Evolutionary conservation across 2,888 invertebrate species (phyloP).

Genomic region (Trachelus iudaicus): DNA sequence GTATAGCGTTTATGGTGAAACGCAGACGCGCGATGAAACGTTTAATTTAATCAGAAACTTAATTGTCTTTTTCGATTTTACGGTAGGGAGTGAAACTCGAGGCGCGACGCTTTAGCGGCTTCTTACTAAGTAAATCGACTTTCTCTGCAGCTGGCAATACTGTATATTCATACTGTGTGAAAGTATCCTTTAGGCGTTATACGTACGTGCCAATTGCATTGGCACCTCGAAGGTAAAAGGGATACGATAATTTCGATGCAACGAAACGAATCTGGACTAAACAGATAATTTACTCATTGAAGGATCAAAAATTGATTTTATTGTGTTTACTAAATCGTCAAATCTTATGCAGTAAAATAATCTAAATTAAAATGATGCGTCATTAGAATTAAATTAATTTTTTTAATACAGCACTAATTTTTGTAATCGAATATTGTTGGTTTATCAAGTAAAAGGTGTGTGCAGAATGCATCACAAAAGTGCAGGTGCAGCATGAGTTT

Average conservation of each 20-base stretch:
- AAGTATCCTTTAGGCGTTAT: neutral
- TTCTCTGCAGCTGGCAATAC: neutral
- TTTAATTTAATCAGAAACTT: neutral
- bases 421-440: neutral
- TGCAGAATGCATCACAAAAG: neutral
- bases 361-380: neutral
- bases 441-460: neutral
- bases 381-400: neutral
- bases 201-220: neutral
- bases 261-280: neutral
- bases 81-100: neutral
- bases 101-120: neutral
- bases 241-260: neutral
- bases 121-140: neutral
- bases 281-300: neutral
- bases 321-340: neutral
- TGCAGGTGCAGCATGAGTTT: neutral
- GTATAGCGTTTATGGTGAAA: neutral
- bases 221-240: neutral
- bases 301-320: neutral
- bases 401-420: neutral
- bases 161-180: neutral
- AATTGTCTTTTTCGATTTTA: neutral
- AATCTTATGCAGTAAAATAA: too few relatives aligned
- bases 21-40: neutral